Base-by-base conservation (phyloP, 1,140 invertebrate genomes). In the Zaprionus ornatus region DNA sequence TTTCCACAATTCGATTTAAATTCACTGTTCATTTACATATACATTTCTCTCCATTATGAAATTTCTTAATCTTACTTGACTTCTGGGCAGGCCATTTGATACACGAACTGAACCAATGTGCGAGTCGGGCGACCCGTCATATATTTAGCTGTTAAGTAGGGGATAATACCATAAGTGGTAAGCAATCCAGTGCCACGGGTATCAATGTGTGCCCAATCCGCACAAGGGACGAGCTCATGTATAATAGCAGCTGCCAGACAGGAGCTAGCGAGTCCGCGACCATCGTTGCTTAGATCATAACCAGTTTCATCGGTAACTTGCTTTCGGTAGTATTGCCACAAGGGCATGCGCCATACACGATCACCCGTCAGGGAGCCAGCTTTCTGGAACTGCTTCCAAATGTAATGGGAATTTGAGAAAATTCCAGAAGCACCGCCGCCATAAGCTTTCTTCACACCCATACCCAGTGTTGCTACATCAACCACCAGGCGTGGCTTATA, bases 281-380 rank as follows among this genome's bases (percentile, higher is more conserved):
- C 94, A 55, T 95, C 91, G 80, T 96, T 96, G 81, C 95, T 94
- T 12, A 96, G 72, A 91, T 96, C 96, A 52, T 82, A 91, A 35
- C 92, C 84, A 1, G 68, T 69, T 12, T 83, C 70, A 37, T 90
- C 82, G 48, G 94, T 96, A 45, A 98, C 93, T 85, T 95, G 94
- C 60, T 95, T 95, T 1, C 94, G 95, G 86, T 96, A 98, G 83
- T 95, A 94, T 42, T 96, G 94, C 95, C 97, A 98, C 1, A 98
- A 91, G 1, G 98, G 98, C 94, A 99, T 95, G 79, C 97, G 94
- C 98, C 98, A 99, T 1, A 98, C 93, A 50, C 98, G 93, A 91
- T 99, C 98, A 0, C 98, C 98, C 10, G 97, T 97, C 9, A 93
- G 75, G 12, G 93, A 92, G 19, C 97, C 95, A 9, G 96, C 96